phyloP scores from a whole-genome alignment of 2,113 vertebrate genomes.

The Oreocharis arfaki region DNA sequence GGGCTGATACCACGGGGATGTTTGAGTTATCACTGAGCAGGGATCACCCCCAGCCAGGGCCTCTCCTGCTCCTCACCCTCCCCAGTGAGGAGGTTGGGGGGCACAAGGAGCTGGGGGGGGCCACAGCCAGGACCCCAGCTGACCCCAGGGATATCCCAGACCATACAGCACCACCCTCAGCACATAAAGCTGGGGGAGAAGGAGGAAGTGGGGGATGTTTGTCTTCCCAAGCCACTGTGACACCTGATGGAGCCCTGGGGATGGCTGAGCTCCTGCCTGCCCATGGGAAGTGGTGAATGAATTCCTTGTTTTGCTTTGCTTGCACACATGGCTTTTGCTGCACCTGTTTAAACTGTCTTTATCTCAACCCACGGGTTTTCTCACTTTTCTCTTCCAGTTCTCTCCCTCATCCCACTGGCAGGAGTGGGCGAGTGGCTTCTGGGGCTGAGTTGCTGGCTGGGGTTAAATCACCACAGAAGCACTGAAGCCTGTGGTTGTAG shows the following conservation, averaged over 20 bases:
- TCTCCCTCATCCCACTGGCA: neutral
- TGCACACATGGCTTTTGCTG: neutral
- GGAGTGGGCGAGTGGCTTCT: neutral
- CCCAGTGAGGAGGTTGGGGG: neutral
- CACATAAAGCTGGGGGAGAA: neutral
- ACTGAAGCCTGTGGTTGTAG: neutral
- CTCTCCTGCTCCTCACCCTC: neutral
- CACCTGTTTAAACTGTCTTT: neutral
- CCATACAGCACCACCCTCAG: accelerated
- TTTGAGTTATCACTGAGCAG: neutral
- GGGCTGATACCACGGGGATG: neutral
- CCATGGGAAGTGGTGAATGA: neutral
- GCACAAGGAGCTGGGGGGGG: neutral
- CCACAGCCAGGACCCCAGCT: neutral
- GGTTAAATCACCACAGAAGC: neutral
- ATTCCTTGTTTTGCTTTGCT: neutral
- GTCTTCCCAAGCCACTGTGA: neutral
- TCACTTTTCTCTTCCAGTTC: neutral
- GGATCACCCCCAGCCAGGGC: neutral
- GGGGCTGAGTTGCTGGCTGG: neutral
- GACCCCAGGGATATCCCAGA: neutral
- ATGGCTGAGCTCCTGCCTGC: neutral
- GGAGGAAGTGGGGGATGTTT: neutral
- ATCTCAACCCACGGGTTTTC: neutral
- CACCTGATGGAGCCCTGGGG: neutral